A percentile compares a stretch with the other conserved stretches of the same genome.
These are phyloP conservation scores for Uropetala carovei DNA, from an alignment of 2,888 invertebrate species.

Conservation along the genomic window DNA sequence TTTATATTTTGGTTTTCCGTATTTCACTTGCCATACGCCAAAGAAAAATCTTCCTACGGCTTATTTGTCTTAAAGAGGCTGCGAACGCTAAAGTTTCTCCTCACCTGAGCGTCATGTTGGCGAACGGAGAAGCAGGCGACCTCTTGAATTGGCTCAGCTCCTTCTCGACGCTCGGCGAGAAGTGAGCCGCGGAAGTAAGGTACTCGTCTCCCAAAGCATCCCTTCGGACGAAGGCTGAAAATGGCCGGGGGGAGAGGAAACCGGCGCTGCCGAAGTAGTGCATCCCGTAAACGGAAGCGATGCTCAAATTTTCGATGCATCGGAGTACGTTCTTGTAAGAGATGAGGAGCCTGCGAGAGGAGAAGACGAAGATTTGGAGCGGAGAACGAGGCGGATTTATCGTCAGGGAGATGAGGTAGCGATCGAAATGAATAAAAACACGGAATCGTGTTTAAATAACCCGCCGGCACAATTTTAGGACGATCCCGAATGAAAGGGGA, in stretches of 20 bases:
- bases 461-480: too few species aligned
- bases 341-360: constrained; percentile 72
- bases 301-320: constrained; percentile 75
- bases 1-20: not conserved
- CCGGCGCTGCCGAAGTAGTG: constrained; percentile 74
- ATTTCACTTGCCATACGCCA: not conserved
- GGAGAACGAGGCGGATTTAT: not conserved
- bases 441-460: too few species aligned
- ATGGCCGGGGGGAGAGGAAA: constrained; percentile 71
- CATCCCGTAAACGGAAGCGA: constrained; percentile 75
- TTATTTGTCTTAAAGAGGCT: too few species aligned
- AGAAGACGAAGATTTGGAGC: not conserved
- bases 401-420: not conserved
- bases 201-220: constrained; percentile 74
- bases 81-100: too few species aligned
- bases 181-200: constrained; percentile 73
- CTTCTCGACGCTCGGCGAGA: constrained; percentile 72
- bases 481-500: too few species aligned
- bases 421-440: too few species aligned
- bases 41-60: not conserved
- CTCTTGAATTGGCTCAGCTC: constrained; percentile 71
- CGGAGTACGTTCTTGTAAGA: constrained; percentile 76
- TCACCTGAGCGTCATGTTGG: constrained; percentile 66
- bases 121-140: constrained; percentile 22
- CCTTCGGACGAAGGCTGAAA: constrained; percentile 73